Percentiles rank a stretch among this genome's conserved stretches.
These are phyloP conservation scores for Gonatopus flavifemur DNA, from an alignment of 1,140 invertebrate species.

Conservation along the genomic window DNA sequence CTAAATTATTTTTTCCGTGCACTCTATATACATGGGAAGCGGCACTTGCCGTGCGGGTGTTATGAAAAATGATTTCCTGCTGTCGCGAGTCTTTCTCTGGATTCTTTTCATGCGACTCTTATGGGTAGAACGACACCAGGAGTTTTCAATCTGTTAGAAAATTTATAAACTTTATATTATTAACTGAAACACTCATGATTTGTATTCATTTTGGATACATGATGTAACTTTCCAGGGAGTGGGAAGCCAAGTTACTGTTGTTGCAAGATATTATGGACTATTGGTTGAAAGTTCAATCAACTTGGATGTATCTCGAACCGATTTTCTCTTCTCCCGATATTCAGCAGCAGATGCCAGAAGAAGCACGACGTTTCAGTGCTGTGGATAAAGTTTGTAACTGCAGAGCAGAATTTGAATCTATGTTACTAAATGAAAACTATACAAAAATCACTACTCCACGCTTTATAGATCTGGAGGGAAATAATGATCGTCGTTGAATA, in stretches of 20 bases:
- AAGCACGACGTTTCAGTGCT: conserved; percentile 85
- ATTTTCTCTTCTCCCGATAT: conserved; percentile 98
- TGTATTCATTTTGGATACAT: too few relatives aligned
- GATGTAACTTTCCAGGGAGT: conserved; percentile 67
- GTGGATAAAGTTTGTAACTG: conserved; percentile 76
- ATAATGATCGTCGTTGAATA: conserved; percentile 83
- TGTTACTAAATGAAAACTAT: neutral
- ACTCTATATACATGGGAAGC: too few relatives aligned
- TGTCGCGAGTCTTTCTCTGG: too few relatives aligned
- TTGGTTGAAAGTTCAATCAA: conserved; percentile 94
- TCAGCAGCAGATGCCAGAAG: conserved; percentile 91
- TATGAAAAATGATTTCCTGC: too few relatives aligned
- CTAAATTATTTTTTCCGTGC: too few relatives aligned
- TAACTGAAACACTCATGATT: too few relatives aligned
- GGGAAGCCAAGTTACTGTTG: conserved; percentile 77
- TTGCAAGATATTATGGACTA: conserved; percentile 93
- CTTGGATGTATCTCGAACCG: conserved; percentile 97
- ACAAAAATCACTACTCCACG: neutral
- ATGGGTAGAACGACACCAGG: too few relatives aligned
- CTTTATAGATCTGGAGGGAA: conserved; percentile 81
- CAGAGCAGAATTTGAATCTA: neutral
- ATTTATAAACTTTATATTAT: too few relatives aligned
- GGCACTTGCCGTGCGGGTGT: too few relatives aligned
- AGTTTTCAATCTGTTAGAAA: too few relatives aligned
- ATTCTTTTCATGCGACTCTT: too few relatives aligned